Evolutionary conservation across 2,797 vertebrate species (phyloP), one percentile per base, ranked within the genome.

Genomic region (Esox masquinongy): DNA sequence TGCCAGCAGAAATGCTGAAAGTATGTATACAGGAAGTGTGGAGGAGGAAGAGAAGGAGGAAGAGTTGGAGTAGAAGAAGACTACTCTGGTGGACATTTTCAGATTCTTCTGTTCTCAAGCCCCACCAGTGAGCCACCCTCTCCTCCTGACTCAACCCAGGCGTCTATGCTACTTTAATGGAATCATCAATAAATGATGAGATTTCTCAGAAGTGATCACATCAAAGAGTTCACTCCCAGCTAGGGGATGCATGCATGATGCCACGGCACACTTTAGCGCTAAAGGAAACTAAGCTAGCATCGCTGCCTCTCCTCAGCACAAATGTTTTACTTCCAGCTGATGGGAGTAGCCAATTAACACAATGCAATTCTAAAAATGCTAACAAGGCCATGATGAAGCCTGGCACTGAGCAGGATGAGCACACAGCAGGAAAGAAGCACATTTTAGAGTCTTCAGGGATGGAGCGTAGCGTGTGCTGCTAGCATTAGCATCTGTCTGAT

Each of bases 101-200:
- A 75, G 63, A 79, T 85, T 26, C 69, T 83, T 82, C 81, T 79
- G 70, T 84, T 86, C 31, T 63, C 56, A 22, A 61, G 19, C 24
- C 79, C 77, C 81, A 77, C 74, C 79, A 72, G 59, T 16, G 47
- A 67, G 66, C 72, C 80, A 29, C 56, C 66, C 16, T 74, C 39
- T 19, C 85, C 79, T 72, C 73, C 84, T 66, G 74, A 84, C 74
- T 77, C 86, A 71, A 81, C 88, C 82, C 83, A 92, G 83, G 86
- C 77, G 76, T 90, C 84, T 82, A 86, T 85, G 79, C 75, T 83
- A 86, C 89, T 96, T 94, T 94, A 95, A 95, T 93, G 90, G 86
- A 92, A 82, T 86, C 90, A 94, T 97, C 92, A 95, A 96, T 96
- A 96, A 96, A 94, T 95, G 78, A 96, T 95, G 89, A 93, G 80